Evolutionary conservation across 1,140 invertebrate genomes (phyloP).

Genomic region (Hormaphis cornu): DNA sequence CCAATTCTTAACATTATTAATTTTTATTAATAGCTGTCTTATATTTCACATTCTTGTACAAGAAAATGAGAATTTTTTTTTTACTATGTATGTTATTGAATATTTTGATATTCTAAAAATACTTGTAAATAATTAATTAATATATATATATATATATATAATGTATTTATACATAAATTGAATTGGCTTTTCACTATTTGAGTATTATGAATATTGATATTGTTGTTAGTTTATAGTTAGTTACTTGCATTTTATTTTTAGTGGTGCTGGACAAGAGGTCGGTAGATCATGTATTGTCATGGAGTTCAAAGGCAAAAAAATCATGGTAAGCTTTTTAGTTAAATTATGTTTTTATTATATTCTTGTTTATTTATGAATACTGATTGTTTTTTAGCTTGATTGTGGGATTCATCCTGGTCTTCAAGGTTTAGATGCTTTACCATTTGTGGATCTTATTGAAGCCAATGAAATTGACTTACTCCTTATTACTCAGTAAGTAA

Average conservation of each 20-base stretch:
- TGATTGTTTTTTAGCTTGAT: slow-evolving; percentile 62
- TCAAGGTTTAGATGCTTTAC: slow-evolving; percentile 92
- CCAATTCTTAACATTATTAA: too few species aligned
- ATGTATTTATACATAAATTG: too few species aligned
- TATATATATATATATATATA: too few species aligned
- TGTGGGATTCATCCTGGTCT: slow-evolving; percentile 98
- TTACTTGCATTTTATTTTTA: slow-evolving; percentile 48
- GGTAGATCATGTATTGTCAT: slow-evolving; percentile 96
- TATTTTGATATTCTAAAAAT: too few species aligned
- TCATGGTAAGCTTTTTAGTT: slow-evolving; percentile 60
- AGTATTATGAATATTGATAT: too few species aligned
- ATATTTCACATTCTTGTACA: too few species aligned
- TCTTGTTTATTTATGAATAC: background rate
- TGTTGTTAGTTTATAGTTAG: too few species aligned
- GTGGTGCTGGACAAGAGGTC: slow-evolving; percentile 98
- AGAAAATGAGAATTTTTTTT: too few species aligned
- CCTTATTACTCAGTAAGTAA: slow-evolving; percentile 84
- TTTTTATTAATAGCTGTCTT: too few species aligned
- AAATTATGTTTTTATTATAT: background rate
- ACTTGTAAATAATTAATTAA: too few species aligned
- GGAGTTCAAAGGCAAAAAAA: slow-evolving; percentile 98
- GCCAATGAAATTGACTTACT: slow-evolving; percentile 94
- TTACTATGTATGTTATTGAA: too few species aligned
- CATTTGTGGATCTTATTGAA: slow-evolving; percentile 95
- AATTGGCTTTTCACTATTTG: too few species aligned